These are phyloP conservation scores for Chionomys nivalis DNA, from an alignment of 2,113 vertebrate genomes.

Conservation along the genomic window DNA sequence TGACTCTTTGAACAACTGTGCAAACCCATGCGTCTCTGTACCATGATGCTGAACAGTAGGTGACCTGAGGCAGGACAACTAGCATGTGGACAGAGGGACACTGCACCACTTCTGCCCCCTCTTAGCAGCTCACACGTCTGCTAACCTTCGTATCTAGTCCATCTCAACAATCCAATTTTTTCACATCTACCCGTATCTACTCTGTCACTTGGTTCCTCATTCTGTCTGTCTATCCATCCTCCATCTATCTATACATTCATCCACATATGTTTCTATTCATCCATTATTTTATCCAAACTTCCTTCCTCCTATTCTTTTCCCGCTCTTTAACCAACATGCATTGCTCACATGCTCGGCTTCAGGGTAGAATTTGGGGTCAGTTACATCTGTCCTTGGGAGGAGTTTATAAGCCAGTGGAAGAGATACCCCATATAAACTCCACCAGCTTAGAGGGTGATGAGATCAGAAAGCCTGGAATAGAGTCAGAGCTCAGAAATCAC, in stretches of 20 bases:
- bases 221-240: neutral
- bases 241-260: neutral
- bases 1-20: too few relatives aligned
- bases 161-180: neutral
- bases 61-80: neutral
- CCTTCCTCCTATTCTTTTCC: neutral
- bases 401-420: neutral
- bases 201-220: neutral
- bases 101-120: rapidly evolving
- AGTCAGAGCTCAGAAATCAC: neutral
- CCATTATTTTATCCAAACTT: neutral
- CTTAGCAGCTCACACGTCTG: too few relatives aligned
- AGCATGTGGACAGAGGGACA: neutral
- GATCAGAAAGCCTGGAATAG: neutral
- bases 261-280: neutral
- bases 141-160: rapidly evolving
- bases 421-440: neutral
- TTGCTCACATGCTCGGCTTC: neutral
- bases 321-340: neutral
- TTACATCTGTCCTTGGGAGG: neutral
- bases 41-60: neutral
- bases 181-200: neutral
- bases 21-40: neutral
- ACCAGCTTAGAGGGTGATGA: neutral
- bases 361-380: neutral